Base-by-base conservation (phyloP, 2,113 vertebrate species). In the Callorhinus ursinus region DNA sequence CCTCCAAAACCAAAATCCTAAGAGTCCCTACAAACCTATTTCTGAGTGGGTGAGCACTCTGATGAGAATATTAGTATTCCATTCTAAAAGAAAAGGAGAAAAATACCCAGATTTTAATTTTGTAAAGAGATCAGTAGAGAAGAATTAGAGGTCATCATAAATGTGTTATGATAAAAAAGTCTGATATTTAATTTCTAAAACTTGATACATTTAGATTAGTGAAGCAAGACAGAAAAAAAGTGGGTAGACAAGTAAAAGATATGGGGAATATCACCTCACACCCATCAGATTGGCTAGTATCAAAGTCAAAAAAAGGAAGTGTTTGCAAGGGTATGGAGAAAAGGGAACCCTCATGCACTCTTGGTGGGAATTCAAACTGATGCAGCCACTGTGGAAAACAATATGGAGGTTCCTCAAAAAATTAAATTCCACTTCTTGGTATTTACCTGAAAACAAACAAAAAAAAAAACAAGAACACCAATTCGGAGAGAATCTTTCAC, bases 191-290 rank as follows among this genome's bases (percentile, higher is more conserved):
- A 57, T 59, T 12, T 90, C 59, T 13, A 77, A 95, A 67, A 39
- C 33, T 6, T 74, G 36, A 85, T 39, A 85, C 24, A 51, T 59
- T 95, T 55, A 85, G 22, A 76, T 67, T 46, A 49, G 57, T 46
- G 15, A 91, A 91, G 72, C 88, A 85, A 79, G 71, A 67, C 24
- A 33, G 39, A 88, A 88, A 51, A 95, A 86, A 91, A 57, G 51
- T 24, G 22, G n/a, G 46, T 16, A 36, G 16, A 12, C 46, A 67
- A 22, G n/a, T 16, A 77, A 55, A 82, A 67, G 36, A 90, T 16
- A 49, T 51, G 16, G 76, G 28, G 46, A 79, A 19, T 19, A 79
- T 79, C 46, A 79, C 16, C 76, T 79, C 16, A 79, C 46, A 33
- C 10, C 46, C 2, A 51, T 51, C 46, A 51, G 28, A 31, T 10